phyloP scores from a whole-genome alignment of 2,113 vertebrate species.

The Asarcornis scutulata region DNA sequence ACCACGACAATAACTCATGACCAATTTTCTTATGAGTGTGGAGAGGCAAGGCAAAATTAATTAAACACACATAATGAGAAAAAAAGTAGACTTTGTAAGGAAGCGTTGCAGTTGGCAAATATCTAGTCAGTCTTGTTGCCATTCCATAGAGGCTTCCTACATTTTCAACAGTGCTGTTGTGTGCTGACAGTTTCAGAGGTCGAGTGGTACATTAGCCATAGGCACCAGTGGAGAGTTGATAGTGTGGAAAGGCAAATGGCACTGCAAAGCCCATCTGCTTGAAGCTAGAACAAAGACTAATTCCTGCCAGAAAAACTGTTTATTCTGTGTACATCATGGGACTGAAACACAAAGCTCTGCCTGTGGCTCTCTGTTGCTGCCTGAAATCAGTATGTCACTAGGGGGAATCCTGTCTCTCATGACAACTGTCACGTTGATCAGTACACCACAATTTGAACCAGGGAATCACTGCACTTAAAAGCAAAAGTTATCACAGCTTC shows the following conservation, averaged over 20 bases:
- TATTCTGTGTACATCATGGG: neutral
- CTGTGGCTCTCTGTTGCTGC: neutral
- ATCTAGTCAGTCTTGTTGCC: neutral
- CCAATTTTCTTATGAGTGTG: neutral
- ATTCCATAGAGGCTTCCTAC: neutral
- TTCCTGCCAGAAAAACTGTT: neutral
- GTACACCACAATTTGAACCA: neutral
- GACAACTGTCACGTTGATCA: neutral
- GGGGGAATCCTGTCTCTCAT: neutral
- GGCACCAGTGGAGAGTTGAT: neutral
- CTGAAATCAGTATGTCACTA: neutral
- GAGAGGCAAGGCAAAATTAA: neutral
- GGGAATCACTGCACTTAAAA: neutral
- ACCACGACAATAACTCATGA: neutral
- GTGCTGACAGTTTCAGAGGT: neutral
- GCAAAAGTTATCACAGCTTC: neutral
- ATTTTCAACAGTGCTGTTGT: neutral
- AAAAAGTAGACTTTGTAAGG: neutral
- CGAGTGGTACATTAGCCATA: neutral
- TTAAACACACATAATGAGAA: neutral
- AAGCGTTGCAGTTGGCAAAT: neutral
- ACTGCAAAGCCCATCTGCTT: neutral
- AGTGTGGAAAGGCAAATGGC: neutral
- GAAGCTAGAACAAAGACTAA: rapidly evolving
- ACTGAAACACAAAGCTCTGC: neutral